Percentiles rank a stretch among this genome's conserved stretches.
phyloP scores from a whole-genome alignment of 2,797 vertebrate genomes.

The Lacerta viridis region DNA sequence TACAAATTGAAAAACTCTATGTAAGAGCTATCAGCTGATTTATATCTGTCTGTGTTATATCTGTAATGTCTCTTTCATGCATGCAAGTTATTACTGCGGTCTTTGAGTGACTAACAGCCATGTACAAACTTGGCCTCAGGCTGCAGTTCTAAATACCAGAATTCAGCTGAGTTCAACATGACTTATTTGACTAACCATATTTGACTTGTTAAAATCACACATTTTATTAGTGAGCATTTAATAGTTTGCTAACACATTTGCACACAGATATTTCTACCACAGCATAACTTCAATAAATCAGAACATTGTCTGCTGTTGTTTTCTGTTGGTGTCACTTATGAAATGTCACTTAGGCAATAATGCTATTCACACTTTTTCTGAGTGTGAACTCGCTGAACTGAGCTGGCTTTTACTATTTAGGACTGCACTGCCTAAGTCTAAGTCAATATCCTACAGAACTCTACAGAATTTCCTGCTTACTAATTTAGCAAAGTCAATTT shows the following conservation, averaged over 20 bases:
- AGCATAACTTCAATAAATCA: slow-evolving; percentile 1
- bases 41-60: neutral
- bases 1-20: neutral
- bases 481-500: neutral
- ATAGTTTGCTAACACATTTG: neutral
- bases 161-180: neutral
- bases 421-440: neutral
- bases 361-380: neutral
- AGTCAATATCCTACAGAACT: neutral
- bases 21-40: neutral
- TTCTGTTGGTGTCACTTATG: no score
- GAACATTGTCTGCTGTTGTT: neutral
- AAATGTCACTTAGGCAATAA: neutral
- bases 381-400: neutral
- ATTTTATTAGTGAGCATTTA: neutral
- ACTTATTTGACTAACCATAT: neutral
- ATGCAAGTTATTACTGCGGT: neutral
- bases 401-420: neutral
- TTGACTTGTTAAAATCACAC: neutral
- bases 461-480: neutral
- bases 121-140: neutral
- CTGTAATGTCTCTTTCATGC: slow-evolving; percentile 2
- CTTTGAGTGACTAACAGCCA: neutral
- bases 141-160: neutral
- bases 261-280: neutral